phyloP scores from a whole-genome alignment of 2,888 invertebrate species.

The Gryllus longicercus region DNA sequence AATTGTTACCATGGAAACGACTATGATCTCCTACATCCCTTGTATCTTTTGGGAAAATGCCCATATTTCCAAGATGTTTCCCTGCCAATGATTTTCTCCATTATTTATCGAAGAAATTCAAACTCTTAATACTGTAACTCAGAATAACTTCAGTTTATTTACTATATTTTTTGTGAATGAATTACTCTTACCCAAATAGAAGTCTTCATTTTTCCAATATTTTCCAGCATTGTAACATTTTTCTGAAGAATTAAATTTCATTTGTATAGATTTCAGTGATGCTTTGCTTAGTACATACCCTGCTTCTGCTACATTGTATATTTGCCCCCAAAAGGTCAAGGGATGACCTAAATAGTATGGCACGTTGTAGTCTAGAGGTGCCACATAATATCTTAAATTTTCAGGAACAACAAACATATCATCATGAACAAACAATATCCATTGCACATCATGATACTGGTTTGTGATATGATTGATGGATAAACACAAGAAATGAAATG shows the following conservation, averaged over 20 bases:
- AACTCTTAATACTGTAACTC: background rate
- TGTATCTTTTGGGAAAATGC: slow-evolving; percentile 48
- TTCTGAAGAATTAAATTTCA: slow-evolving; percentile 46
- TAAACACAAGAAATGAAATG: slow-evolving; percentile 51
- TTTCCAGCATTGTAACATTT: slow-evolving; percentile 51
- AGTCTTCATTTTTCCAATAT: slow-evolving; percentile 58
- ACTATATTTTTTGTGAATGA: background rate
- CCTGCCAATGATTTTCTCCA: slow-evolving; percentile 43
- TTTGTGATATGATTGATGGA: slow-evolving; percentile 45
- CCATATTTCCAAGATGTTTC: slow-evolving; percentile 52
- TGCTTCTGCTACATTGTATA: slow-evolving; percentile 55
- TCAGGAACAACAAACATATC: slow-evolving; percentile 56
- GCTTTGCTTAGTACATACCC: slow-evolving; percentile 56
- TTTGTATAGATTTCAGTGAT: slow-evolving; percentile 47
- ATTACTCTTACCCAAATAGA: slow-evolving; percentile 51
- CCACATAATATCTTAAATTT: slow-evolving; percentile 54
- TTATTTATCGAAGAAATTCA: no score
- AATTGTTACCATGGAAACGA: slow-evolving; percentile 54
- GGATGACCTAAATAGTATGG: slow-evolving; percentile 56
- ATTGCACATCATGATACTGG: slow-evolving; percentile 45
- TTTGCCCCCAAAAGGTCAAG: slow-evolving; percentile 53
- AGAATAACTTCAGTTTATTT: background rate
- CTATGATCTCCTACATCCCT: slow-evolving; percentile 51
- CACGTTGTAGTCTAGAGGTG: slow-evolving; percentile 47
- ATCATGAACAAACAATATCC: slow-evolving; percentile 56